Percentiles rank a stretch among this genome's conserved stretches.
Evolutionary conservation across 2,797 vertebrate species (phyloP).

Genomic region (Brachyalestes nurse): DNA sequence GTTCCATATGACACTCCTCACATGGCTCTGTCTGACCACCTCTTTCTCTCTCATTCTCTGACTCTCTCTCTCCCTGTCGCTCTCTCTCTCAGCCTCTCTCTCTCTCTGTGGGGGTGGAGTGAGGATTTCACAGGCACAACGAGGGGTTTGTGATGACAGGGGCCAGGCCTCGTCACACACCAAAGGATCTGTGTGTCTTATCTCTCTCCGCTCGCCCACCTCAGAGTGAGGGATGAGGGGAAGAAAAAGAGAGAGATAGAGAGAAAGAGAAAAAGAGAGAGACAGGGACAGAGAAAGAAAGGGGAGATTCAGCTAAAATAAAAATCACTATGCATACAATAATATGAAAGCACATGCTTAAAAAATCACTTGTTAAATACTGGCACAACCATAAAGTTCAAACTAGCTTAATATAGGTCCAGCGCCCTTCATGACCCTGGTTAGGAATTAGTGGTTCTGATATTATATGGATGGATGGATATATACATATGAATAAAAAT

Average conservation of each 20-base stretch:
- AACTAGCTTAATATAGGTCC: background rate
- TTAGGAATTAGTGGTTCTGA: too few species aligned
- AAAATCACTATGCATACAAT: background rate
- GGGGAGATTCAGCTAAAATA: background rate
- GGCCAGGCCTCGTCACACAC: conserved; percentile 69
- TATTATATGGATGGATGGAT: too few species aligned
- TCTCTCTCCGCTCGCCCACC: conserved; percentile 49
- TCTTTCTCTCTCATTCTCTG: conserved; percentile 50
- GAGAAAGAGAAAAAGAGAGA: conserved; percentile 10
- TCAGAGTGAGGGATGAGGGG: background rate
- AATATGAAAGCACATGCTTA: too few species aligned
- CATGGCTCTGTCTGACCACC: conserved; percentile 81
- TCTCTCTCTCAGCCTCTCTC: conserved; percentile 34
- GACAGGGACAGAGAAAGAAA: conserved; percentile 7
- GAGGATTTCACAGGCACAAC: conserved; percentile 70
- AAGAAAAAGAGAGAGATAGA: conserved; percentile 18
- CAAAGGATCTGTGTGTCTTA: conserved; percentile 66
- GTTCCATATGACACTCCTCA: conserved; percentile 94
- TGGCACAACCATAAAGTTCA: background rate
- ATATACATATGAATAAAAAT: too few species aligned
- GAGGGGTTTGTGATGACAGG: conserved; percentile 73
- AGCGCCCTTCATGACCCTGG: too few species aligned
- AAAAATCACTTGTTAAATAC: too few species aligned
- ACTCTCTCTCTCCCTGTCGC: conserved; percentile 20
- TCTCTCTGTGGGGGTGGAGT: conserved; percentile 47